Conservation (phyloP, 2,797 vertebrate species). For the Anabacerthia variegaticeps region DNA sequence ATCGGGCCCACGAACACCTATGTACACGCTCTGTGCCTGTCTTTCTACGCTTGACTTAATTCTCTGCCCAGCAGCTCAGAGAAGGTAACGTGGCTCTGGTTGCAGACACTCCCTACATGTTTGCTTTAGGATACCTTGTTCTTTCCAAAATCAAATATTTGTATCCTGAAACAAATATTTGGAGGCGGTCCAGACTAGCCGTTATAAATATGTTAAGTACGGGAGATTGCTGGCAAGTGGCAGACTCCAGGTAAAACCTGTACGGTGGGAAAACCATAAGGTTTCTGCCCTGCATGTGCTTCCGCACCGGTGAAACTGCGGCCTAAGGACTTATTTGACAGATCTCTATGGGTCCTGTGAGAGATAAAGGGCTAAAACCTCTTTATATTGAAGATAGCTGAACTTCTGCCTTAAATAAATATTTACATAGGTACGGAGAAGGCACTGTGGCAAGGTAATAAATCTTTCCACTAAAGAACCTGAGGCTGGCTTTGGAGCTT, state of each 20-base stretch:
- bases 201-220: constrained; percentile 1
- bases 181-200: constrained; percentile 7
- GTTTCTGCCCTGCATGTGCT: neutral
- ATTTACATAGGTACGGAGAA: constrained; percentile 37
- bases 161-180: constrained; percentile 58
- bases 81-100: neutral
- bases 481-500: neutral
- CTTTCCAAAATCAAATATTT: constrained; percentile 61
- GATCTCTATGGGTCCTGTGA: neutral
- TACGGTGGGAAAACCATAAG: neutral
- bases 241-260: neutral
- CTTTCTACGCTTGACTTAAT: neutral
- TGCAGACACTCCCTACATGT: constrained; percentile 18
- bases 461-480: neutral
- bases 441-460: neutral
- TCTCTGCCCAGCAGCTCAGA: neutral
- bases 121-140: constrained; percentile 54
- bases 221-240: neutral
- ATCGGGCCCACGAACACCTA: neutral
- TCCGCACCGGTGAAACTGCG: accelerated
- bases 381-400: constrained; percentile 1
- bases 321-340: neutral
- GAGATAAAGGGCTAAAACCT: constrained; percentile 18
- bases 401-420: constrained; percentile 48
- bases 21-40: neutral